Conservation (phyloP, 2,113 vertebrate genomes). For the Kryptolebias marmoratus region DNA sequence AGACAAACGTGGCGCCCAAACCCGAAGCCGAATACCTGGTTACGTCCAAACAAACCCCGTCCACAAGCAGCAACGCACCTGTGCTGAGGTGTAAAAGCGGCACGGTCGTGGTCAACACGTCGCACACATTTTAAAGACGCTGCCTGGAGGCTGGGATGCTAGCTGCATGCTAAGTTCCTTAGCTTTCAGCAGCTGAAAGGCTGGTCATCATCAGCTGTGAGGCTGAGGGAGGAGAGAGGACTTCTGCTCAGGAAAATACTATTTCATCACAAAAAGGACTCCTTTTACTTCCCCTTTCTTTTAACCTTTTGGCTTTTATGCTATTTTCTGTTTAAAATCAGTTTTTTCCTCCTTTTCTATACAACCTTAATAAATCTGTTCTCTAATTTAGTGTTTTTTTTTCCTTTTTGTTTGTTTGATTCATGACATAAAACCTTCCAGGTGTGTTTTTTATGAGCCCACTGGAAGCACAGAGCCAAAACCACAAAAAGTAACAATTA, state of each 20-base stretch:
- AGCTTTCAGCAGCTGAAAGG: constrained; percentile 49
- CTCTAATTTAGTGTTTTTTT: too few relatives aligned
- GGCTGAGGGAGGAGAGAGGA: constrained; percentile 9
- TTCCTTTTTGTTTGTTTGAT: too few relatives aligned
- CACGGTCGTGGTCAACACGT: constrained; percentile 3
- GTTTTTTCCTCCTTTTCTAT: neutral
- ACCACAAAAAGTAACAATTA: too few relatives aligned
- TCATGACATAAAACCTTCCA: too few relatives aligned
- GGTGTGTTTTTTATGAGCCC: too few relatives aligned
- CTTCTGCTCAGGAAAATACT: neutral
- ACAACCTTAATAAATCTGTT: too few relatives aligned
- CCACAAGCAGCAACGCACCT: neutral
- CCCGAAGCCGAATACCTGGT: neutral
- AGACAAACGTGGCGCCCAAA: neutral
- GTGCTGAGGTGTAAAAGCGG: too few relatives aligned
- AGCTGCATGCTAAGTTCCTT: constrained; percentile 70
- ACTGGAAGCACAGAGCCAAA: too few relatives aligned
- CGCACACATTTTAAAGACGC: constrained; percentile 24
- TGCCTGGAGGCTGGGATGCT: constrained; percentile 33
- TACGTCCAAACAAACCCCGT: neutral
- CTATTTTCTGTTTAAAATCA: neutral
- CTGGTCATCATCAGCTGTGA: constrained; percentile 62
- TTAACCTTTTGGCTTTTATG: neutral
- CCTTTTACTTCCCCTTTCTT: neutral
- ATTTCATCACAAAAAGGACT: neutral